Evolutionary conservation across 2,113 vertebrate genomes (phyloP), one percentile per base, ranked within the genome.

Genomic region (Hypocryptadius cinnamomeus): DNA sequence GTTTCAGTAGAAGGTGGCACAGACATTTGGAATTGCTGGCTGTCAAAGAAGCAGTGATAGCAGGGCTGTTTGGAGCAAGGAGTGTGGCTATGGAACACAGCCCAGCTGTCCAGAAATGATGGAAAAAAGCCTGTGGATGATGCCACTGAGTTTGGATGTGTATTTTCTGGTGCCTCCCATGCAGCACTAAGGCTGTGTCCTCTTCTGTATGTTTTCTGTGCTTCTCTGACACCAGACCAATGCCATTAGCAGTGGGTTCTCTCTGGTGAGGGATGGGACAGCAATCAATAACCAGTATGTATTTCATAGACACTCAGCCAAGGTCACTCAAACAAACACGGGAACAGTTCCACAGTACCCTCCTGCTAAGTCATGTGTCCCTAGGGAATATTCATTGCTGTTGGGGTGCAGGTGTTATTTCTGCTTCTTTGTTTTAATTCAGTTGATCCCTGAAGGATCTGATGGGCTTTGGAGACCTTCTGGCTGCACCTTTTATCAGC

Each of bases 371-470:
- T 44, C 50, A 10, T 3, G 1, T n/a, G 39, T n/a, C 87, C n/a
- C 90, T 3, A 5, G 79, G 85, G 87, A 56, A 76, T 51, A 54
- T 40, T 71, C 79, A 11, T 8, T 19, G 85, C 79, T 93, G 22
- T 95, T 90, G 93, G 95, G 94, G 92, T 94, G 92, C 95, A 96
- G 95, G 90, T 96, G 95, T 83, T 96, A 61, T 64, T 96, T 90
- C 85, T 81, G 90, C 91, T 81, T 50, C 76, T 64, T 74, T 74
- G 65, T 93, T 96, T 92, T 94, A 92, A 95, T 96, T 96, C 91
- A 74, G 47, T 35, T 20, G 40, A 76, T 95, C 93, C 93, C 95
- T 93, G 72, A 95, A 95, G 91, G 74, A 85, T 92, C 93, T 83
- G 93, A 89, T 78, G 90, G 87, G 93, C 91, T 94, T 95, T 91